phyloP scores from a whole-genome alignment of 2,888 invertebrate species.

The Meta bourneti region DNA sequence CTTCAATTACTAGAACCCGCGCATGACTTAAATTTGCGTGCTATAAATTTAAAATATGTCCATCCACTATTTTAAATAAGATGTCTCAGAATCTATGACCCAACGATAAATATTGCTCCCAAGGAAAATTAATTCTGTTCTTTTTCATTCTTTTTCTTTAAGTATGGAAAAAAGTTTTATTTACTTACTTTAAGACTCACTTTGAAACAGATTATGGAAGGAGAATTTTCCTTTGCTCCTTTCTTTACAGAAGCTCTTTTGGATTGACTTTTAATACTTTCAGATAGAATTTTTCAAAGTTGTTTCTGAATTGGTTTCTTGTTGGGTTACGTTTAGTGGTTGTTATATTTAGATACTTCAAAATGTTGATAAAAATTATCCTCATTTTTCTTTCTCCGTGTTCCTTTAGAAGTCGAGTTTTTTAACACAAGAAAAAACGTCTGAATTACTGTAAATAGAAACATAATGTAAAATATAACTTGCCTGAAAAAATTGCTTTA shows the following conservation, averaged over 20 bases:
- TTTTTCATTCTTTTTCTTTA: slow-evolving; percentile 6
- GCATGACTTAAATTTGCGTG: slow-evolving; percentile 10
- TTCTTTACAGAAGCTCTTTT: neutral
- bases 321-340: neutral
- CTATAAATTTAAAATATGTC: slow-evolving; percentile 22
- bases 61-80: neutral
- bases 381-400: too few species aligned
- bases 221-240: neutral
- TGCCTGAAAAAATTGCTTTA: too few species aligned
- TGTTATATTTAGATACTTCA: too few species aligned
- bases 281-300: neutral
- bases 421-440: too few species aligned
- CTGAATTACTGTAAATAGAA: too few species aligned
- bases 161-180: slow-evolving; percentile 7
- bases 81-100: slow-evolving; percentile 54
- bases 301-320: neutral
- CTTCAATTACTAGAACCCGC: slow-evolving; percentile 46
- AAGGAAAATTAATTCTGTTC: slow-evolving; percentile 2
- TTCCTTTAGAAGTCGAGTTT: too few species aligned
- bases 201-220: slow-evolving; percentile 1
- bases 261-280: neutral
- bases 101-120: slow-evolving; percentile 40
- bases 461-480: too few species aligned
- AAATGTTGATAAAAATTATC: too few species aligned
- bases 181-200: slow-evolving; percentile 2